Percentiles rank a stretch among this genome's conserved stretches.
phyloP scores from a whole-genome alignment of 2,888 invertebrate species.

The Cerceris rybyensis region DNA sequence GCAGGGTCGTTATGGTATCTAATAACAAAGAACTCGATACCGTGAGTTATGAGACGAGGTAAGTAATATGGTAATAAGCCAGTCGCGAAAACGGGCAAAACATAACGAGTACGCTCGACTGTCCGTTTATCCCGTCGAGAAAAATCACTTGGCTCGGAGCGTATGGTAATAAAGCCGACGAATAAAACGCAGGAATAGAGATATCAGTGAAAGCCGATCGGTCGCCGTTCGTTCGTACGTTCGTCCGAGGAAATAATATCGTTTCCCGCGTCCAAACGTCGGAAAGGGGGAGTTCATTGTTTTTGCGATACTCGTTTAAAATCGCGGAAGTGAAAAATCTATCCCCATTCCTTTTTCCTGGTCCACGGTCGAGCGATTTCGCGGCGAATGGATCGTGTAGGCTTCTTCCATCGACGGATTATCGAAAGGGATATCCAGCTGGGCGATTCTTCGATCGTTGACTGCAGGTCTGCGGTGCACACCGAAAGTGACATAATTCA shows the following conservation, averaged over 20 bases:
- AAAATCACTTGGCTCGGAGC: conserved; percentile 39
- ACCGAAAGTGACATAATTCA: conserved; percentile 33
- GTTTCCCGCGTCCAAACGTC: conserved; percentile 12
- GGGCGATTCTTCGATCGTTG: conserved; percentile 49
- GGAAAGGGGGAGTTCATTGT: conserved; percentile 38
- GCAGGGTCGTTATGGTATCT: conserved; percentile 22
- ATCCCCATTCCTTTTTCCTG: conserved; percentile 11
- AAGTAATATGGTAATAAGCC: conserved; percentile 45
- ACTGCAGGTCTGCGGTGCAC: conserved; percentile 2
- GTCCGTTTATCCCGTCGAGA: conserved; percentile 15
- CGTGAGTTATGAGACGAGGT: conserved; percentile 42
- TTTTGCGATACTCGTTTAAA: conserved; percentile 45
- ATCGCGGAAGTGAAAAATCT: conserved; percentile 62
- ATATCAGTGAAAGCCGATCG: conserved; percentile 67
- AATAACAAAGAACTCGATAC: conserved; percentile 43
- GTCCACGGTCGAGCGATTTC: conserved; percentile 46
- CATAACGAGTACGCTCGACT: conserved; percentile 44
- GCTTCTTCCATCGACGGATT: conserved; percentile 44
- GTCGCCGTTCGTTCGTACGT: conserved; percentile 49
- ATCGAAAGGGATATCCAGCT: conserved; percentile 60
- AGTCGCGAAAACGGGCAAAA: conserved; percentile 42
- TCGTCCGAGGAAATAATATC: conserved; percentile 43
- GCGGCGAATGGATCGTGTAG: conserved; percentile 46
- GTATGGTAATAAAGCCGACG: conserved; percentile 58
- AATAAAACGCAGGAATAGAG: conserved; percentile 51